phyloP scores from a whole-genome alignment of 2,888 invertebrate species.

The Drosophila fulvimacula region DNA sequence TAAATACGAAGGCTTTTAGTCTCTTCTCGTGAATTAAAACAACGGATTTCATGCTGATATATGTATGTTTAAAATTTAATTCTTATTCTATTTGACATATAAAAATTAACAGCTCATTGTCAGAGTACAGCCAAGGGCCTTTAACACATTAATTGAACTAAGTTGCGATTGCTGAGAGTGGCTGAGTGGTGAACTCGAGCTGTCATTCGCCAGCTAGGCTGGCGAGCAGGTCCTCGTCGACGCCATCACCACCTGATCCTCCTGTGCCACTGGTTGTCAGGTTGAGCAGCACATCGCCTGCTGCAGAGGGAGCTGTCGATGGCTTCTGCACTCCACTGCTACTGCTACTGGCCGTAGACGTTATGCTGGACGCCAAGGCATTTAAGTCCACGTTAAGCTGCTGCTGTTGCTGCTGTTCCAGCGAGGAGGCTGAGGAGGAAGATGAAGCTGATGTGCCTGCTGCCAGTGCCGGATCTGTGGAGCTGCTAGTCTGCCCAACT shows the following conservation, averaged over 20 bases:
- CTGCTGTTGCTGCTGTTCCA: conserved; percentile 27
- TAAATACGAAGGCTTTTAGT: background rate
- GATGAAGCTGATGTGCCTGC: conserved; percentile 7
- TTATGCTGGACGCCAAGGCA: conserved; percentile 15
- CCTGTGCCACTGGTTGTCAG: conserved; percentile 26
- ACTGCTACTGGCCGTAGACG: conserved; percentile 22
- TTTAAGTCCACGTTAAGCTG: conserved; percentile 17
- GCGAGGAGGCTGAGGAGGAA: conserved; percentile 23
- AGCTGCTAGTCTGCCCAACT: conserved; percentile 31
- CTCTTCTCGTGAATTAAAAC: background rate
- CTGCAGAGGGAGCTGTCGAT: conserved; percentile 14
- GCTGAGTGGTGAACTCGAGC: background rate
- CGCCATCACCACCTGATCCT: conserved; percentile 51
- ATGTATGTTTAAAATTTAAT: conserved; percentile 1
- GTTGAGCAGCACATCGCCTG: conserved; percentile 45
- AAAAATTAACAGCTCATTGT: conserved; percentile 15
- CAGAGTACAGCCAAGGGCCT: conserved; percentile 12
- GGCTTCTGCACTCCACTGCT: conserved; percentile 18
- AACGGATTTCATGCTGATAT: background rate
- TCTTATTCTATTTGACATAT: conserved; percentile 6
- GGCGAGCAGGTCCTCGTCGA: conserved; percentile 72
- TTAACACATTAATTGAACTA: conserved; percentile 25
- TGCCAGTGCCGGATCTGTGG: conserved; percentile 33
- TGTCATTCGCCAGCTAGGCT: conserved; percentile 77
- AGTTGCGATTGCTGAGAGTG: conserved; percentile 12